Evolutionary conservation across 2,113 vertebrate species (phyloP).

Genomic region (Marmota flaviventris): DNA sequence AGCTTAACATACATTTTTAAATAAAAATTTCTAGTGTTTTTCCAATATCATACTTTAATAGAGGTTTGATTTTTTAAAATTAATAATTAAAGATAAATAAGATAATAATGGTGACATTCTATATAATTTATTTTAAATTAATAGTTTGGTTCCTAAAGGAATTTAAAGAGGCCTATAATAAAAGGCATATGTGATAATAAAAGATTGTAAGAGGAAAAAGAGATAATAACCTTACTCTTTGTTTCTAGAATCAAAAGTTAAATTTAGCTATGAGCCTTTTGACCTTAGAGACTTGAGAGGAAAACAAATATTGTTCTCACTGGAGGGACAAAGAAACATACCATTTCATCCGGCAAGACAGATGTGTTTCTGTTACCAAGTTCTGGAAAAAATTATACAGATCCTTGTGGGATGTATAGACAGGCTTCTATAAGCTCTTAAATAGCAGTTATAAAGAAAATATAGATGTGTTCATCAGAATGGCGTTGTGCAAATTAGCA

Average conservation of each 20-base stretch:
- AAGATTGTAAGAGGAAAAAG: slow-evolving; percentile 27
- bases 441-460: neutral
- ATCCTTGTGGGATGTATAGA: neutral
- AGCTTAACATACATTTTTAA: neutral
- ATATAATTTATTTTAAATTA: slow-evolving; percentile 55
- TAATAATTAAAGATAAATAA: slow-evolving; percentile 35
- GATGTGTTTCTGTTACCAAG: slow-evolving; percentile 24
- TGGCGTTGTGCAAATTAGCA: slow-evolving; percentile 3
- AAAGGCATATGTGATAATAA: slow-evolving; percentile 33
- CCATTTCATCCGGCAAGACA: neutral
- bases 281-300: slow-evolving; percentile 19
- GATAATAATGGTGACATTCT: slow-evolving; percentile 11
- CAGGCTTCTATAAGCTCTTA: neutral
- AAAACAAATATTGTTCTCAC: slow-evolving; percentile 43
- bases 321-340: slow-evolving; percentile 1
- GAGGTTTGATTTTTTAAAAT: neutral
- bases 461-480: neutral
- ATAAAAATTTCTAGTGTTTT: slow-evolving; percentile 24
- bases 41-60: slow-evolving; percentile 1
- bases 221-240: slow-evolving; percentile 29
- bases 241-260: slow-evolving; percentile 46
- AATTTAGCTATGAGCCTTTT: slow-evolving; percentile 50
- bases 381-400: neutral
- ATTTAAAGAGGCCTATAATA: slow-evolving; percentile 44
- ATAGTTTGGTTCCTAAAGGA: slow-evolving; percentile 47